Conservation (phyloP, 1,140 invertebrate species). For the Leptopilina boulardi region DNA sequence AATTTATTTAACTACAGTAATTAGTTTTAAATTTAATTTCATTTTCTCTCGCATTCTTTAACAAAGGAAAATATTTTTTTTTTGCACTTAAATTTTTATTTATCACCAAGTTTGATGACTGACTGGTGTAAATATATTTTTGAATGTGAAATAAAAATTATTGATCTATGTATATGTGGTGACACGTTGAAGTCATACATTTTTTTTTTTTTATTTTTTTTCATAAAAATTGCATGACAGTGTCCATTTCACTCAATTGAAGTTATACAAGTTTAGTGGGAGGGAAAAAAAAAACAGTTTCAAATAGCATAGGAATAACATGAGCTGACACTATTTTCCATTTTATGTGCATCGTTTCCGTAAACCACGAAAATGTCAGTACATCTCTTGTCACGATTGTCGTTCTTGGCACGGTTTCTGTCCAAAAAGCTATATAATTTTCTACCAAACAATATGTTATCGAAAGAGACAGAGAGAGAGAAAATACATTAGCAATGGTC, state of each 20-base stretch:
- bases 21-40: too few species aligned
- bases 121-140: constrained; percentile 6
- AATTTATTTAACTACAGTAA: too few species aligned
- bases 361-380: neutral
- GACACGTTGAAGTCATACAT: neutral
- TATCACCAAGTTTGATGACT: neutral
- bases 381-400: neutral
- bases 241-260: neutral
- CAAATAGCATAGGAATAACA: neutral
- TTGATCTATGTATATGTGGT: neutral
- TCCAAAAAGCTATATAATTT: neutral
- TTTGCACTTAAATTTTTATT: too few species aligned
- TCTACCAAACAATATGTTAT: too few species aligned
- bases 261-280: neutral
- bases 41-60: too few species aligned
- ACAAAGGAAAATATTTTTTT: too few species aligned
- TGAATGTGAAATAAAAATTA: neutral
- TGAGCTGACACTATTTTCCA: neutral
- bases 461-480: too few species aligned
- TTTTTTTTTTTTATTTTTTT: neutral
- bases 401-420: neutral
- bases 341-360: constrained; percentile 7
- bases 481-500: too few species aligned
- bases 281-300: neutral
- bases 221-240: neutral